Evolutionary conservation across 30 jellyfish, hydroid and myxozoan genomes (phyloP).

Genomic region (Aurelia aurita): DNA sequence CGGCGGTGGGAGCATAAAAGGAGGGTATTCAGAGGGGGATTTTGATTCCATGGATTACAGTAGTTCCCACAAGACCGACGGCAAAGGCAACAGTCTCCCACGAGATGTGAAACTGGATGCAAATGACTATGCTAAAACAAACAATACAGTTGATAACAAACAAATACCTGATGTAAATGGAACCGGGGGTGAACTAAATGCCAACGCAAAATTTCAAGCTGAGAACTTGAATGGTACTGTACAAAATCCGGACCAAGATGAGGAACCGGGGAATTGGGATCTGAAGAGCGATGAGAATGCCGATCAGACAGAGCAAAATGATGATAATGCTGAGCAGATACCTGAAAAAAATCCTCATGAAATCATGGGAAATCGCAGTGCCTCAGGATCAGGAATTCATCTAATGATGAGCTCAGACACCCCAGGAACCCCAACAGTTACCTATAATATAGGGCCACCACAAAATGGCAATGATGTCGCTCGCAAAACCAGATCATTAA

Average conservation of each 20-base stretch:
- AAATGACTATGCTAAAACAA: background rate
- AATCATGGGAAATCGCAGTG: background rate
- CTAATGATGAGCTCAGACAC: background rate
- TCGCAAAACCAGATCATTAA: conserved; percentile 28
- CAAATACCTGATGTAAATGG: background rate
- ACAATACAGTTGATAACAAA: background rate
- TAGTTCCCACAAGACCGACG: conserved; percentile 10
- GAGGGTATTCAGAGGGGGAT: conserved; percentile 32
- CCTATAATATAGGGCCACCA: background rate
- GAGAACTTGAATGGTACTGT: background rate
- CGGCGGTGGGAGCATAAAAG: background rate
- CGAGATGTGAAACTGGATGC: conserved; percentile 22
- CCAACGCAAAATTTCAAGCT: background rate
- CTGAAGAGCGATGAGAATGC: background rate
- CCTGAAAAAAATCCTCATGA: background rate
- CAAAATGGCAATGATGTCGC: background rate
- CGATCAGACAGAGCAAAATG: background rate
- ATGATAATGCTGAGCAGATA: background rate
- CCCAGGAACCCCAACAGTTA: background rate
- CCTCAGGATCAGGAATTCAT: conserved; percentile 32
- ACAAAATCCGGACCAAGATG: conserved; percentile 17
- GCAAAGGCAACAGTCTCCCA: conserved; percentile 3
- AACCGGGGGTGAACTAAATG: conserved; percentile 44
- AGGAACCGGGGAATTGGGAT: background rate
- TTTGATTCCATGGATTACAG: conserved; percentile 57